These are phyloP conservation scores for Pangasius larnaudii DNA, from an alignment of 2,797 vertebrate species.

Conservation along the genomic window DNA sequence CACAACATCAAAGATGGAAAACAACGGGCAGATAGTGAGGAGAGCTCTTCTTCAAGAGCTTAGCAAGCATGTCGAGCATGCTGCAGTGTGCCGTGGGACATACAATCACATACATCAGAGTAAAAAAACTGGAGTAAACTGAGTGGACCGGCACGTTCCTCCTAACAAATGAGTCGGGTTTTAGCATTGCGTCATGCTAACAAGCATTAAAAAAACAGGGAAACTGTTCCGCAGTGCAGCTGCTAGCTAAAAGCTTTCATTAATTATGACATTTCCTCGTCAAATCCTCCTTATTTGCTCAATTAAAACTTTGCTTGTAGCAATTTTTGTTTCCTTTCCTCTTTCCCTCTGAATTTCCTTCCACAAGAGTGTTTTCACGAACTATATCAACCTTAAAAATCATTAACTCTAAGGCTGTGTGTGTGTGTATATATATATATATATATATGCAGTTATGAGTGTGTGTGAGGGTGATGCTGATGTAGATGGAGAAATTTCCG, in stretches of 20 bases:
- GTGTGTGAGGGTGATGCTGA: neutral
- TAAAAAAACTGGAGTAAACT: neutral
- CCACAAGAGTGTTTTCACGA: neutral
- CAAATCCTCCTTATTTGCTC: constrained; percentile 72
- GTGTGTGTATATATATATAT: neutral
- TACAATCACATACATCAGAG: neutral
- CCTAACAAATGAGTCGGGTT: neutral
- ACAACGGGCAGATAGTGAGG: constrained; percentile 57
- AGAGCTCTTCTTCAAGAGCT: constrained; percentile 52
- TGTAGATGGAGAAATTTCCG: constrained; percentile 28
- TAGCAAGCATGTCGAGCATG: neutral
- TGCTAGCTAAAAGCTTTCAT: constrained; percentile 77
- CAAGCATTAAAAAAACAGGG: constrained; percentile 17
- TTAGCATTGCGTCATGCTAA: constrained; percentile 25
- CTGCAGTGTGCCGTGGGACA: neutral
- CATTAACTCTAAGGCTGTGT: neutral
- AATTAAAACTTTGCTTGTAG: constrained; percentile 77
- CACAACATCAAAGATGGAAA: constrained; percentile 96
- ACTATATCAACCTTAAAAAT: neutral
- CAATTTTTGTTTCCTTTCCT: constrained; percentile 65
- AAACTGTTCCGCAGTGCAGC: constrained; percentile 69
- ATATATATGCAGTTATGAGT: neutral
- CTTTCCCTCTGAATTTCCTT: constrained; percentile 68
- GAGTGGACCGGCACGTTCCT: constrained; percentile 19
- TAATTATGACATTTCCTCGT: constrained; percentile 75